Evolutionary conservation across 2,113 vertebrate species (phyloP).

Genomic region (Mus spicilegus): DNA sequence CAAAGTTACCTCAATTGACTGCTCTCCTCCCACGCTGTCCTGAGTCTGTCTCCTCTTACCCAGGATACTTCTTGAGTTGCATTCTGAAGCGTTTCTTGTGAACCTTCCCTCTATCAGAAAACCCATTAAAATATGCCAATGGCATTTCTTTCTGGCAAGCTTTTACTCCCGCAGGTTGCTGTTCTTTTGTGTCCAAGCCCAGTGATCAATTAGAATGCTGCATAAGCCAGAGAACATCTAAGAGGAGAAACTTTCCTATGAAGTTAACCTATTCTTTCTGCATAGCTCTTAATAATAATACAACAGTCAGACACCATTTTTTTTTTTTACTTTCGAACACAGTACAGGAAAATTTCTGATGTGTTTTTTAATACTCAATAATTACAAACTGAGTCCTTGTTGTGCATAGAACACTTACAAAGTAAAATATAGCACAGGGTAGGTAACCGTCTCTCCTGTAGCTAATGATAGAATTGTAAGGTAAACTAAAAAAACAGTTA

Average conservation of each 20-base stretch:
- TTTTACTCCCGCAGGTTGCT: background rate
- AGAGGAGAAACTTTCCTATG: conserved; percentile 38
- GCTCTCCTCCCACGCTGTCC: background rate
- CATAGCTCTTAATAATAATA: background rate
- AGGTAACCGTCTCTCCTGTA: background rate
- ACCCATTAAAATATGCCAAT: background rate
- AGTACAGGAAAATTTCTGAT: conserved; percentile 28
- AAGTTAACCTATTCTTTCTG: conserved; percentile 39
- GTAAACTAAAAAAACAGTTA: background rate
- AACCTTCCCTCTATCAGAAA: conserved; percentile 41
- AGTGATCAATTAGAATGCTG: background rate
- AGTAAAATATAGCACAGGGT: background rate
- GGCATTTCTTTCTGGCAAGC: background rate
- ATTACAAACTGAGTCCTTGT: background rate
- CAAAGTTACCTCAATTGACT: conserved; percentile 21
- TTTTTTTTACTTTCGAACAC: conserved; percentile 44
- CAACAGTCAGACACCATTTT: conserved; percentile 23
- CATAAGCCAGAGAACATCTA: background rate
- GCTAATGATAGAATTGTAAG: background rate
- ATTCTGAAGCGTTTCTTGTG: conserved; percentile 37
- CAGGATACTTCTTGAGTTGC: conserved; percentile 28
- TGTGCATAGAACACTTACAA: background rate
- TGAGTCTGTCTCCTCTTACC: background rate
- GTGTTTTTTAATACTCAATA: conserved; percentile 35
- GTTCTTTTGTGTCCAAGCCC: background rate